phyloP scores from a whole-genome alignment of 2,888 invertebrate genomes.

The Selenia dentaria region DNA sequence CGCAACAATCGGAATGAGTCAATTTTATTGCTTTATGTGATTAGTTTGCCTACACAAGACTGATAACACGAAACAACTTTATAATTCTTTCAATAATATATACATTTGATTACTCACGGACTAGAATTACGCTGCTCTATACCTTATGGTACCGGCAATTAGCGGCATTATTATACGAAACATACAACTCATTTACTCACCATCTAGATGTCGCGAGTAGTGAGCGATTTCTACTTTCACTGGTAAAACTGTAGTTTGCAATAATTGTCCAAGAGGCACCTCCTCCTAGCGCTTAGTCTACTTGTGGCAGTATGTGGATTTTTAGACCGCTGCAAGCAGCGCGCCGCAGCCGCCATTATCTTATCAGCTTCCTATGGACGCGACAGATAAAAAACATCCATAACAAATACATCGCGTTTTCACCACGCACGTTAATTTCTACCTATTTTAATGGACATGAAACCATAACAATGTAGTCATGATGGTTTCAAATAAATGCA shows the following conservation, averaged over 20 bases:
- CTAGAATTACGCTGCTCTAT: slow-evolving; percentile 25
- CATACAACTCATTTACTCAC: slow-evolving; percentile 44
- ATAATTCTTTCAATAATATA: slow-evolving; percentile 10
- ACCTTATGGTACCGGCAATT: slow-evolving; percentile 12
- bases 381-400: slow-evolving; percentile 39
- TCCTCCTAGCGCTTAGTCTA: slow-evolving; percentile 37
- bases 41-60: slow-evolving; percentile 27
- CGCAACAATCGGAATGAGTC: slow-evolving; percentile 40
- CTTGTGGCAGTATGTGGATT: slow-evolving; percentile 28
- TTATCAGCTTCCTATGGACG: slow-evolving; percentile 55
- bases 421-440: slow-evolving; percentile 26
- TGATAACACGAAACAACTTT: slow-evolving; percentile 22
- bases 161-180: slow-evolving; percentile 4
- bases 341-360: slow-evolving; percentile 29
- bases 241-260: slow-evolving; percentile 50
- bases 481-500: slow-evolving; percentile 65
- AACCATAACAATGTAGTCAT: slow-evolving; percentile 58
- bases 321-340: slow-evolving; percentile 26
- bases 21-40: slow-evolving; percentile 35
- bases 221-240: slow-evolving; percentile 68
- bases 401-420: slow-evolving; percentile 23
- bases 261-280: slow-evolving; percentile 49
- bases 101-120: slow-evolving; percentile 4
- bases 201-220: slow-evolving; percentile 52
- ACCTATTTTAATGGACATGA: slow-evolving; percentile 51